Evolutionary conservation across 2,113 vertebrate genomes (phyloP), one percentile per base, ranked within the genome.

Genomic region (Mellivora capensis): DNA sequence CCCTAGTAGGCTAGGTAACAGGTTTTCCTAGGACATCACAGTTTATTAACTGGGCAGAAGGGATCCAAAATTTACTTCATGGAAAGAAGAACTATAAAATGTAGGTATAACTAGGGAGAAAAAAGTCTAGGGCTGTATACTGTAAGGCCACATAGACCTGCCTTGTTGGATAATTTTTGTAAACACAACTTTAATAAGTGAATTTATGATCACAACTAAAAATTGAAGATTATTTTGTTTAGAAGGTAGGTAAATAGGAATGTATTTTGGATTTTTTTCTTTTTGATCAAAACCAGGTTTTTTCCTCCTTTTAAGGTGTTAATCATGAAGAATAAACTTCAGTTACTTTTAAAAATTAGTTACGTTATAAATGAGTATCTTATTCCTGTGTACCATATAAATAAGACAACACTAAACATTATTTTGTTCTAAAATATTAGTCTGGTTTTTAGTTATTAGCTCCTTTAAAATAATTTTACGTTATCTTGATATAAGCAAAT

Each of bases 391-490:
- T 96, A 54, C 72, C 54, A 37, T 84, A 34, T 93, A 96, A 82
- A 76, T 34, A 11, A 76, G 27, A 82, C 23, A 64, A 21, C 67
- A 84, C 23, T 44, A 83, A 86, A 76, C 11, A 39, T 80, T 74
- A 77, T 37, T 96, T 93, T 96, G 17, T 90, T 90, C 13, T 91
- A 57, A 96, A 94, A 79, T 80, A 69, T 37, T 92, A 37, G 29
- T 72, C 81, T 89, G 29, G 5, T 80, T 95, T 92, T 90, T 57
- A 61, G 39, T 88, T 97, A 72, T 88, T 97, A 72, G 74, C 31
- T 80, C 47, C 71, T 83, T 88, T 95, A 95, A 86, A 91, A 39
- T 94, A 87, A 83, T 87, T 96, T 11, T 95, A 96, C 87, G 29
- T 62, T 31, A 85, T 25, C 57, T 67, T 91, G 52, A 90, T 95